phyloP scores from a whole-genome alignment of 2,888 invertebrate species.

The Amphipoea oculea region DNA sequence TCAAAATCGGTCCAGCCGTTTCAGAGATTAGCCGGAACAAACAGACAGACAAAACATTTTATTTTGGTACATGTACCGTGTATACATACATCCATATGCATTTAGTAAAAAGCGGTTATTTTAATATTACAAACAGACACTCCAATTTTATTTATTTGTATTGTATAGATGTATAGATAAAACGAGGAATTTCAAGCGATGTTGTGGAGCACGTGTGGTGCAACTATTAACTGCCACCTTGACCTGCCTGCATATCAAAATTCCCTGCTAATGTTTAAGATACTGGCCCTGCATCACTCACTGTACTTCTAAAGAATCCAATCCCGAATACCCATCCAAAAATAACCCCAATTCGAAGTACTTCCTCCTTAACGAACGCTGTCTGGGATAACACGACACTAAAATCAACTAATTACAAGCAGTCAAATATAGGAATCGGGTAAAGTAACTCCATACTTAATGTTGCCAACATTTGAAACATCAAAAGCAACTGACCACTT shows the following conservation, averaged over 20 bases:
- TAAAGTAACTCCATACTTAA: background rate
- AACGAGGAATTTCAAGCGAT: background rate
- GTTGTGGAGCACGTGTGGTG: no score
- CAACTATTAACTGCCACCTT: background rate
- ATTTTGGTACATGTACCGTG: no score
- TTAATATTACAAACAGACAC: no score
- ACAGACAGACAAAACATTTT: no score
- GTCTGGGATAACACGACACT: slow-evolving; percentile 1
- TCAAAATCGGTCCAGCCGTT: no score
- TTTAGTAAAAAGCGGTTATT: no score
- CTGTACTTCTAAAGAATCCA: slow-evolving; percentile 4
- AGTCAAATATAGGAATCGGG: background rate
- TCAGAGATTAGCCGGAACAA: no score
- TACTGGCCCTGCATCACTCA: no score
- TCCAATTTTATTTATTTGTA: no score
- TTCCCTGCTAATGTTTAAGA: background rate
- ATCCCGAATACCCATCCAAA: background rate
- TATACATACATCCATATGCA: no score
- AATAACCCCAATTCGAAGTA: slow-evolving; percentile 6
- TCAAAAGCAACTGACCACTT: slow-evolving; percentile 49
- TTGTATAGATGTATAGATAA: no score
- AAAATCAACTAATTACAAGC: slow-evolving; percentile 16
- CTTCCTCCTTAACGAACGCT: background rate
- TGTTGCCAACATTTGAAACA: slow-evolving; percentile 15
- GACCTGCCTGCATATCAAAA: background rate